phyloP scores from a whole-genome alignment of 2,113 vertebrate species.

The Axis porcinus region DNA sequence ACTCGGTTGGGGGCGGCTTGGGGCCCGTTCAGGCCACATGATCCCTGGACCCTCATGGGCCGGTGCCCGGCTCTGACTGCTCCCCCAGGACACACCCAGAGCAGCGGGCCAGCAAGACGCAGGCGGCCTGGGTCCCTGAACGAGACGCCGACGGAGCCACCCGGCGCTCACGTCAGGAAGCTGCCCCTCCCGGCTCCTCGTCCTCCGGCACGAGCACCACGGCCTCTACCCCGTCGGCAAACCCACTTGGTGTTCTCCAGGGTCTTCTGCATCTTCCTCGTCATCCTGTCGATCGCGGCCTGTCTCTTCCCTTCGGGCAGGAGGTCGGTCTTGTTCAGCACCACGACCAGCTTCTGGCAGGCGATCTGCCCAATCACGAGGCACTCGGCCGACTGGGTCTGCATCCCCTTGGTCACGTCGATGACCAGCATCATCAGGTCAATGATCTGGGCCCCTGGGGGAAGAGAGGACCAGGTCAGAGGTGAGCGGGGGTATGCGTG shows the following conservation, averaged over 20 bases:
- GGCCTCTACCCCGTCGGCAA: not conserved
- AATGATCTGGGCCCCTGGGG: conserved; percentile 95
- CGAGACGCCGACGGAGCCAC: not conserved
- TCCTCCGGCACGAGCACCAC: not conserved
- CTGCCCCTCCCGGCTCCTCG: not conserved
- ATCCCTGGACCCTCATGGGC: not conserved
- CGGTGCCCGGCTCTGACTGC: not conserved
- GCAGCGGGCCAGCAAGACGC: not conserved
- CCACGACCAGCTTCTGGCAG: conserved; percentile 94
- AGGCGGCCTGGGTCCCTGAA: not conserved
- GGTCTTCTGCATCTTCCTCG: conserved; percentile 96
- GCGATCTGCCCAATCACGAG: conserved; percentile 96
- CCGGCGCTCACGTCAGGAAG: not conserved
- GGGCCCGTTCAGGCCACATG: not conserved
- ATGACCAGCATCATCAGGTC: conserved; percentile 99
- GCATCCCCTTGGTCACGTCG: conserved; percentile 97
- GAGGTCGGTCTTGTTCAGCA: conserved; percentile 96
- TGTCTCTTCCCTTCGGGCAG: conserved; percentile 90
- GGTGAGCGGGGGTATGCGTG: not conserved
- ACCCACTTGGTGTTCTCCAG: conserved; percentile 95
- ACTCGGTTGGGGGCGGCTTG: too few relatives aligned
- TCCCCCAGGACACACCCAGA: not conserved
- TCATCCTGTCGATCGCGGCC: conserved; percentile 93
- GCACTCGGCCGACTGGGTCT: conserved; percentile 98
- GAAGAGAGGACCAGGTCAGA: conserved; percentile 59